Percentiles rank a stretch among this genome's conserved stretches.
These are phyloP conservation scores for Caerostris extrusa DNA, from an alignment of 1,140 invertebrate genomes.

Conservation along the genomic window DNA sequence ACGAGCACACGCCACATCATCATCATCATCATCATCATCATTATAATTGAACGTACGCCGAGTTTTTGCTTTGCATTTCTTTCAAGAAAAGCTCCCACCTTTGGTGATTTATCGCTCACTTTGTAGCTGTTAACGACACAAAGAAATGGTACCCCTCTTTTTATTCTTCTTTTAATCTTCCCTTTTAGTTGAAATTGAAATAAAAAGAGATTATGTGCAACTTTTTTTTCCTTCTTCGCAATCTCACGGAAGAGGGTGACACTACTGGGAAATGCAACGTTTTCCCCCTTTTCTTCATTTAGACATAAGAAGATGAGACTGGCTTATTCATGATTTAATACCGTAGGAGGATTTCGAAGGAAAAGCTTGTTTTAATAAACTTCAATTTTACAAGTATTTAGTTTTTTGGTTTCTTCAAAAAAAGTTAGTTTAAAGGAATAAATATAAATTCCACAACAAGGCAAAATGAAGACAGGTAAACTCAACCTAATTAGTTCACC, in stretches of 20 bases:
- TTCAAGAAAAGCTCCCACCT: conserved; percentile 60
- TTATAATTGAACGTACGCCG: conserved; percentile 71
- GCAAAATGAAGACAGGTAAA: too few relatives aligned
- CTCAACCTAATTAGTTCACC: too few relatives aligned
- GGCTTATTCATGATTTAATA: neutral
- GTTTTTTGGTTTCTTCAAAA: too few relatives aligned
- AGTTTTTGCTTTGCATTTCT: conserved; percentile 57
- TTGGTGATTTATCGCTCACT: conserved; percentile 75
- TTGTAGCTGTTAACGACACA: conserved; percentile 76
- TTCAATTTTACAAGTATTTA: neutral
- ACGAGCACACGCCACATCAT: conserved; percentile 74
- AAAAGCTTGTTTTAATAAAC: neutral
- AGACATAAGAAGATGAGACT: neutral
- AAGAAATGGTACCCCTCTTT: conserved; percentile 54
- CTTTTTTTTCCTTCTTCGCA: conserved; percentile 16
- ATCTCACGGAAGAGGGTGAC: conserved; percentile 24
- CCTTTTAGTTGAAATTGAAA: conserved; percentile 72
- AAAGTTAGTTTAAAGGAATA: too few relatives aligned
- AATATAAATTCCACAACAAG: too few relatives aligned
- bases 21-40: conserved; percentile 76
- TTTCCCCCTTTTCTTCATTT: conserved; percentile 36
- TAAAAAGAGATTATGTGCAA: conserved; percentile 69
- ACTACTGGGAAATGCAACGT: conserved; percentile 6
- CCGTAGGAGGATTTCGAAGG: neutral
- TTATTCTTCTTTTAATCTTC: conserved; percentile 63